Conservation (phyloP, 2,113 vertebrate species). For the Thinocorus orbignyianus region DNA sequence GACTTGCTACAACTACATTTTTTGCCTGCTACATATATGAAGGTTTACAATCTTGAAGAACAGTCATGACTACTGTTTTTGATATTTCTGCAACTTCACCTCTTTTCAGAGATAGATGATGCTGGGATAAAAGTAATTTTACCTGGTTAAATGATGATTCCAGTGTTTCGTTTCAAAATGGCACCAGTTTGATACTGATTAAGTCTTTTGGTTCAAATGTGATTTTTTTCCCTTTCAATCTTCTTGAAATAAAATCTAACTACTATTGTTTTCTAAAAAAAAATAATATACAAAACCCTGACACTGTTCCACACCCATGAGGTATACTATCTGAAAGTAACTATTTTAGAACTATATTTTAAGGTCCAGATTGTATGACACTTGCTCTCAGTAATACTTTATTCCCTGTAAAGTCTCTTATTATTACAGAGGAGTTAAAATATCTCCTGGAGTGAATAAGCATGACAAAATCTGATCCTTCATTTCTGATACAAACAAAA, state of each 20-base stretch:
- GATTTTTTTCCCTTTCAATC: background rate
- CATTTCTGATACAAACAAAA: background rate
- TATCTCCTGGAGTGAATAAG: background rate
- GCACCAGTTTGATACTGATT: background rate
- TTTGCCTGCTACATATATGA: background rate
- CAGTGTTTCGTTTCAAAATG: background rate
- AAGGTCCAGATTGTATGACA: background rate
- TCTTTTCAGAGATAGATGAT: background rate
- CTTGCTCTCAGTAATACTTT: background rate
- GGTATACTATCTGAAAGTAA: background rate
- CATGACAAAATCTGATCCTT: background rate
- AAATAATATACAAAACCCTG: background rate
- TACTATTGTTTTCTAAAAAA: background rate
- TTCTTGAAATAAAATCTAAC: background rate
- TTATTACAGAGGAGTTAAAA: background rate
- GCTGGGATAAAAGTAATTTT: background rate
- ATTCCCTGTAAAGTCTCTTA: background rate
- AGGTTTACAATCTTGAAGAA: background rate
- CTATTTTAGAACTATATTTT: background rate
- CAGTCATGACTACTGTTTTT: background rate
- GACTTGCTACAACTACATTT: background rate
- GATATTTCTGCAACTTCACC: background rate
- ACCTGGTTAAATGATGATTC: background rate
- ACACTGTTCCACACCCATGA: accelerated
- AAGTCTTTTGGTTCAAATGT: background rate